A percentile compares a stretch with the other conserved stretches of the same genome.
These are phyloP conservation scores for Sycophila sp. DNA, from an alignment of 1,140 invertebrate genomes.

Conservation along the genomic window DNA sequence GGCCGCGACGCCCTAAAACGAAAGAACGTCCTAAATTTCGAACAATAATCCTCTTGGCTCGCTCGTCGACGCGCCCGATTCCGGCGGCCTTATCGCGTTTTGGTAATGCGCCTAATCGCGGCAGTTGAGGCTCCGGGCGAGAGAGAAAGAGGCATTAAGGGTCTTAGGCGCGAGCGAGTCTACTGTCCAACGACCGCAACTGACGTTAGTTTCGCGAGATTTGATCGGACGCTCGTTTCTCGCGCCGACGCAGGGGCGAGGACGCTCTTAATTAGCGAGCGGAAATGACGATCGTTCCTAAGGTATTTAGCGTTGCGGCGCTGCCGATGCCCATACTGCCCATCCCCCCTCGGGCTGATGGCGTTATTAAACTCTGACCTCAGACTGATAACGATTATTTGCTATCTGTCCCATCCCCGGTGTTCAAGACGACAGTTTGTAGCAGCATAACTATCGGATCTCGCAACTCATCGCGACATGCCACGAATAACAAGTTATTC, in stretches of 20 bases:
- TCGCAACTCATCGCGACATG: no score
- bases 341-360: no score
- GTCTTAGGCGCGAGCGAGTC: constrained; percentile 8
- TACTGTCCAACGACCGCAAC: background rate
- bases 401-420: no score
- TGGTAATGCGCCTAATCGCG: constrained; percentile 30
- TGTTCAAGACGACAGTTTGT: no score
- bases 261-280: constrained; percentile 28
- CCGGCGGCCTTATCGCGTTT: constrained; percentile 28
- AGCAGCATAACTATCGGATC: no score
- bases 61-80: background rate
- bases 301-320: no score
- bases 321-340: no score
- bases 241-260: background rate
- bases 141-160: constrained; percentile 22
- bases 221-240: constrained; percentile 16
- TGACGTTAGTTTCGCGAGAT: constrained; percentile 2
- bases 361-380: no score
- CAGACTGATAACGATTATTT: no score
- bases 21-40: constrained; percentile 31
- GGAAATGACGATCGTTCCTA: constrained; percentile 36
- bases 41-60: constrained; percentile 27
- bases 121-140: constrained; percentile 21
- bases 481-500: no score
- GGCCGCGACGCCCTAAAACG: background rate